phyloP scores from a whole-genome alignment of 2,113 vertebrate species.

The Ariopsis seemanni region DNA sequence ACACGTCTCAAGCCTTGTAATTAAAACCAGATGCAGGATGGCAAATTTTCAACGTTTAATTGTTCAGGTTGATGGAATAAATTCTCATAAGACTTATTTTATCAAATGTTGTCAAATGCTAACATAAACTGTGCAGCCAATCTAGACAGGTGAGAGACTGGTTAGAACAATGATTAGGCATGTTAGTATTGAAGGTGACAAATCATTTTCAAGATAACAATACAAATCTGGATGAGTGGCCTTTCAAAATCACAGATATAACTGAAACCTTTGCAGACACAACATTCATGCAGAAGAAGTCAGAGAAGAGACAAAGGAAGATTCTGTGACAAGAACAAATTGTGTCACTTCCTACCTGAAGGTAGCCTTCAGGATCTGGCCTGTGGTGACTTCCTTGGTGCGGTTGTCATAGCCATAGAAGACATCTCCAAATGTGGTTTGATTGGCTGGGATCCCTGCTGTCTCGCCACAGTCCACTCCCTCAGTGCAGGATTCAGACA shows the following conservation, averaged over 20 bases:
- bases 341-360: constrained; percentile 80
- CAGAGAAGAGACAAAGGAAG: neutral
- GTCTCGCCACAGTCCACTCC: constrained; percentile 83
- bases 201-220: neutral
- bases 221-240: neutral
- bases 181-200: neutral
- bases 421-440: constrained; percentile 93
- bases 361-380: constrained; percentile 91
- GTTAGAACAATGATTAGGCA: neutral
- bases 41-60: neutral
- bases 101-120: neutral
- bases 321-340: constrained; percentile 2
- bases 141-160: neutral
- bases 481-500: constrained; percentile 86
- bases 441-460: constrained; percentile 89
- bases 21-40: neutral
- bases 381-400: constrained; percentile 82
- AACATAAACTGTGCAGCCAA: neutral
- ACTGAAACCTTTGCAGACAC: neutral
- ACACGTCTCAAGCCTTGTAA: neutral
- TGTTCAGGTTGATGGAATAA: neutral
- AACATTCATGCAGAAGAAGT: neutral
- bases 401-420: constrained; percentile 98
- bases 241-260: neutral
- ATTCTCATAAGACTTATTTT: neutral